Percentiles rank a stretch among this genome's conserved stretches.
Conservation (phyloP, 2,797 vertebrate species). For the Microctenopoma lineatum region DNA sequence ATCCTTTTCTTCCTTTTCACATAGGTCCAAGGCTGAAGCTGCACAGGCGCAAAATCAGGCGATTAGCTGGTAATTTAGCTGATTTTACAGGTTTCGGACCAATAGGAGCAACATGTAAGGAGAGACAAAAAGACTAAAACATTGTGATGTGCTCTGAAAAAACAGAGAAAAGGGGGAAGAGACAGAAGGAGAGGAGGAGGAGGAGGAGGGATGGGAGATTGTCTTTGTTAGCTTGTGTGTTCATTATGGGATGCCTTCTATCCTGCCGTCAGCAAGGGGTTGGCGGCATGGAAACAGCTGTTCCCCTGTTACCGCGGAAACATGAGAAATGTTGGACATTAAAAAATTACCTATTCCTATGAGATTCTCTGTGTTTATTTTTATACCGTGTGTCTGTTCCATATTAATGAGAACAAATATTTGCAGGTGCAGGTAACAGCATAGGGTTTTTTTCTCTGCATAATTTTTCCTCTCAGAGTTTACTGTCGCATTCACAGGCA, state of each 20-base stretch:
- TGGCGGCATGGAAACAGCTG: slow-evolving; percentile 68
- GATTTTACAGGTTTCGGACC: slow-evolving; percentile 16
- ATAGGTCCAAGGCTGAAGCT: slow-evolving; percentile 10
- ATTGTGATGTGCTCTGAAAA: slow-evolving; percentile 24
- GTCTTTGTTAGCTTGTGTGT: slow-evolving; percentile 78
- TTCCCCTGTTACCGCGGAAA: slow-evolving; percentile 76
- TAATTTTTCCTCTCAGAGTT: slow-evolving; percentile 32
- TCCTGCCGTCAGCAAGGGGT: slow-evolving; percentile 61
- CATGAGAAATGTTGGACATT: slow-evolving; percentile 82
- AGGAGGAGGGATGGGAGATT: slow-evolving; percentile 41
- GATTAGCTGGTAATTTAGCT: neutral
- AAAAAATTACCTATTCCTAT: slow-evolving; percentile 79
- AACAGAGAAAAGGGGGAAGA: neutral
- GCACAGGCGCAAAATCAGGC: slow-evolving; percentile 7
- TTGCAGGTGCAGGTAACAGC: slow-evolving; percentile 25
- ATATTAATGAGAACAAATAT: slow-evolving; percentile 47
- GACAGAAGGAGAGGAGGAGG: slow-evolving; percentile 15
- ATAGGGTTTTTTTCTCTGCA: slow-evolving; percentile 11
- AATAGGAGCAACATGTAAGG: slow-evolving; percentile 2
- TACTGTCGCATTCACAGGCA: slow-evolving; percentile 36
- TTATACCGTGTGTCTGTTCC: slow-evolving; percentile 33
- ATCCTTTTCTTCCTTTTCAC: slow-evolving; percentile 1
- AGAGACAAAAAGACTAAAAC: slow-evolving; percentile 19
- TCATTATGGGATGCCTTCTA: slow-evolving; percentile 78
- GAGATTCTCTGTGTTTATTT: slow-evolving; percentile 35